Conservation (phyloP, 2,888 invertebrate species). For the Diaperis boleti region DNA sequence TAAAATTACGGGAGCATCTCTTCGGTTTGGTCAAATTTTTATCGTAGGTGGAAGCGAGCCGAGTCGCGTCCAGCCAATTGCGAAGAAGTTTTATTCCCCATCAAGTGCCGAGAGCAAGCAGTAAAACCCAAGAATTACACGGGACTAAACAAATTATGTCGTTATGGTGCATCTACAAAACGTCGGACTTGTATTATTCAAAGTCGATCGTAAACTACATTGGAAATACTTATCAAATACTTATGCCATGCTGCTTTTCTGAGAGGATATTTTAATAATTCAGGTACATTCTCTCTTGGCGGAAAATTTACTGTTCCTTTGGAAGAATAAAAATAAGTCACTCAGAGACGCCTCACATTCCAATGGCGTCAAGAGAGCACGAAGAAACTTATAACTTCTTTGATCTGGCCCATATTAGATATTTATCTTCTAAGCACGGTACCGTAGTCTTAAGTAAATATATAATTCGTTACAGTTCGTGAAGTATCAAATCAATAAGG, state of each 20-base stretch:
- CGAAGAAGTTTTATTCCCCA: slow-evolving; percentile 44
- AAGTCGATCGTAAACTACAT: slow-evolving; percentile 36
- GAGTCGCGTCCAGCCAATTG: slow-evolving; percentile 42
- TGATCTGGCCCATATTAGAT: background rate
- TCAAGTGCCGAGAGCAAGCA: slow-evolving; percentile 39
- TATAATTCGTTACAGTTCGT: too few relatives aligned
- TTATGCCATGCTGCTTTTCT: slow-evolving; percentile 30
- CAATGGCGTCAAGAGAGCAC: background rate
- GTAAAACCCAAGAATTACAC: slow-evolving; percentile 43
- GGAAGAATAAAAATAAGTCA: background rate
- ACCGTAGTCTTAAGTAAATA: too few relatives aligned
- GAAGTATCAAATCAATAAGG: too few relatives aligned
- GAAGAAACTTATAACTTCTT: background rate
- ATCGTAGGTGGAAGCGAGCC: slow-evolving; percentile 31
- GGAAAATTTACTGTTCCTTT: slow-evolving; percentile 9
- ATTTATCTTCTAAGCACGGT: too few relatives aligned
- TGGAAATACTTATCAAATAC: slow-evolving; percentile 30
- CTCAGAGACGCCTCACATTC: background rate
- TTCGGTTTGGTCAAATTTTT: slow-evolving; percentile 36
- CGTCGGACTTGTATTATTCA: slow-evolving; percentile 27
- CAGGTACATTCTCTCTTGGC: background rate
- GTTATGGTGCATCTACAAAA: slow-evolving; percentile 30
- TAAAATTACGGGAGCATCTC: slow-evolving; percentile 41
- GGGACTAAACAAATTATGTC: slow-evolving; percentile 34
- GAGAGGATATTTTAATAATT: slow-evolving; percentile 13